These are phyloP conservation scores for Trichosurus vulpecula DNA, from an alignment of 2,797 vertebrate genomes.

Conservation along the genomic window DNA sequence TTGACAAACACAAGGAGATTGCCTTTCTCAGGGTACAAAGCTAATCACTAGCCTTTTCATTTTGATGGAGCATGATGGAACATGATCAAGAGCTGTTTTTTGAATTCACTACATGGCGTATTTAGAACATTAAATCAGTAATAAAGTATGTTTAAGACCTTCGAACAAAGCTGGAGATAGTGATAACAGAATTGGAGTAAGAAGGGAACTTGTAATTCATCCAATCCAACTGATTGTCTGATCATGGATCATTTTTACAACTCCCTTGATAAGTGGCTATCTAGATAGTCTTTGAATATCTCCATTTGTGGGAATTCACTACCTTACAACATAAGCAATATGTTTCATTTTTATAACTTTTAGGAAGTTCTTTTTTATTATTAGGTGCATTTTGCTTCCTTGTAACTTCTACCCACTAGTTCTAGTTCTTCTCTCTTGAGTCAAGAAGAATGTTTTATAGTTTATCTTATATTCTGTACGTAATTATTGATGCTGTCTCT, in stretches of 20 bases:
- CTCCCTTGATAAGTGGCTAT: background rate
- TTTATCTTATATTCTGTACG: background rate
- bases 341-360: background rate
- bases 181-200: background rate
- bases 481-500: background rate
- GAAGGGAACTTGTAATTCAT: background rate
- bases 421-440: background rate
- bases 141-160: background rate
- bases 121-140: background rate
- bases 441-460: background rate
- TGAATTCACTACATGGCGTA: background rate
- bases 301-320: background rate
- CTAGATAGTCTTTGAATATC: background rate
- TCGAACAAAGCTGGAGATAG: background rate
- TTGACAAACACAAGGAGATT: background rate
- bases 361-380: background rate
- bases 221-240: background rate
- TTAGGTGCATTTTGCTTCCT: background rate
- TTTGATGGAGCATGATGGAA: background rate
- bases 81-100: background rate
- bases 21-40: background rate
- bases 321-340: background rate
- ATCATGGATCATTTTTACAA: background rate
- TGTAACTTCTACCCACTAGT: background rate
- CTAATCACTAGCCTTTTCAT: background rate